phyloP scores from a whole-genome alignment of 2,797 vertebrate genomes.

The Pteronotus mesoamericanus region DNA sequence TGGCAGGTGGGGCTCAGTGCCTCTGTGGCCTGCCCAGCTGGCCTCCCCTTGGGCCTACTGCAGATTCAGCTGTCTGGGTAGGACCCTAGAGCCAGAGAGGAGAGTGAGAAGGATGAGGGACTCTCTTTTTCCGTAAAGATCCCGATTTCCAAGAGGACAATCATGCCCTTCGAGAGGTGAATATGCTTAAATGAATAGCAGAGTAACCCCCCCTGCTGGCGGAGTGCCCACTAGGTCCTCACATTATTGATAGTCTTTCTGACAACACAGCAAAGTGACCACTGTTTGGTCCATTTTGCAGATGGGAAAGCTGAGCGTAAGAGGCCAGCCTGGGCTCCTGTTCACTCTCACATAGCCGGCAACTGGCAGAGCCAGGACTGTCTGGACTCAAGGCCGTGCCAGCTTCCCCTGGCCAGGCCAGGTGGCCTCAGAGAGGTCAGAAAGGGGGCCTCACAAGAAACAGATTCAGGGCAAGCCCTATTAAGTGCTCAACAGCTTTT shows the following conservation, averaged over 20 bases:
- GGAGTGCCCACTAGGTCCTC: not conserved
- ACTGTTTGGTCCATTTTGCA: not conserved
- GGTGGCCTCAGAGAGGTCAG: not conserved
- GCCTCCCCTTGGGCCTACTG: no score
- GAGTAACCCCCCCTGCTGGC: not conserved
- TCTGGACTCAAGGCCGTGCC: not conserved
- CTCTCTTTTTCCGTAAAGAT: not conserved
- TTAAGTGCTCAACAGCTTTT: not conserved
- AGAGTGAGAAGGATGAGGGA: not conserved
- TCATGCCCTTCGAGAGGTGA: not conserved
- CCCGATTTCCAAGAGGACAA: not conserved
- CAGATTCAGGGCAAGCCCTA: not conserved
- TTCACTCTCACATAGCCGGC: not conserved
- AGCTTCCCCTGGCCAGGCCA: not conserved
- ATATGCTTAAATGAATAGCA: fast-evolving
- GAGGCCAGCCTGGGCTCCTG: not conserved
- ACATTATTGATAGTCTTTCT: not conserved
- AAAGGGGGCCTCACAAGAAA: not conserved
- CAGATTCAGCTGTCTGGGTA: not conserved
- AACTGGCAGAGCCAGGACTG: not conserved
- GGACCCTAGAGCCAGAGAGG: not conserved
- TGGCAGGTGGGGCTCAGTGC: not conserved
- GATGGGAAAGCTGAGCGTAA: not conserved
- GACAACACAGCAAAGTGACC: not conserved
- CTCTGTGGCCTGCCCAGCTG: not conserved